These are phyloP conservation scores for Poeciliopsis turrubarensis DNA, from an alignment of 2,113 vertebrate species.

Conservation along the genomic window DNA sequence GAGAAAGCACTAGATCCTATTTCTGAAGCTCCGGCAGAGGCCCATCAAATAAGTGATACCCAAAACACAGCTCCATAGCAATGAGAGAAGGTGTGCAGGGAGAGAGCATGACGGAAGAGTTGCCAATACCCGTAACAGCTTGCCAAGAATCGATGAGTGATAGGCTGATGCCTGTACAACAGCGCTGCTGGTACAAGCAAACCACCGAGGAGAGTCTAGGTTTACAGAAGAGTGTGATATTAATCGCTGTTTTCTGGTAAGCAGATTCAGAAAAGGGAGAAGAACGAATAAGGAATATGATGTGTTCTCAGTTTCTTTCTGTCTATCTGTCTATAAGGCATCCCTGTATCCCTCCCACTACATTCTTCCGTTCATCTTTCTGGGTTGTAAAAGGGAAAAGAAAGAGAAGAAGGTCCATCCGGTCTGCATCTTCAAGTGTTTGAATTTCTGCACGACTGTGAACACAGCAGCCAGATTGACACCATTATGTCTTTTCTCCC, in stretches of 20 bases:
- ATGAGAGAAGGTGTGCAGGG: constrained; percentile 15
- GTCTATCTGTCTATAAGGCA: not conserved
- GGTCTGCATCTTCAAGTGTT: constrained; percentile 13
- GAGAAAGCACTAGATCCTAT: constrained; percentile 51
- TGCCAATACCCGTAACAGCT: constrained; percentile 42
- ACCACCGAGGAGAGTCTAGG: constrained; percentile 9
- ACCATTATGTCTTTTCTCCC: constrained; percentile 68
- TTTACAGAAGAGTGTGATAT: constrained; percentile 1
- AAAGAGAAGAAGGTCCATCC: not conserved
- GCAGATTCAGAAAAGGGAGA: constrained; percentile 1
- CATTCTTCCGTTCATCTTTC: constrained; percentile 11
- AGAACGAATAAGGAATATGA: not conserved
- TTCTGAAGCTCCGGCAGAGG: constrained; percentile 39
- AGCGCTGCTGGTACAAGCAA: constrained; percentile 36
- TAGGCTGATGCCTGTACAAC: constrained; percentile 43
- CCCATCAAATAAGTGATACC: constrained; percentile 44
- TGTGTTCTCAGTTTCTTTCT: not conserved
- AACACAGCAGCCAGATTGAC: constrained; percentile 54
- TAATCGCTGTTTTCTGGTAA: constrained; percentile 14
- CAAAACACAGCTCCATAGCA: constrained; percentile 31
- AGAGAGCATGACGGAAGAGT: constrained; percentile 39
- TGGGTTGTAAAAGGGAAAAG: not conserved
- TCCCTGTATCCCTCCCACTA: not conserved
- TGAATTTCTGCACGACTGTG: constrained; percentile 14
- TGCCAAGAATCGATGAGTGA: constrained; percentile 61